Evolutionary conservation across 2,888 invertebrate species (phyloP).

Genomic region (Amphiduros pacificus): DNA sequence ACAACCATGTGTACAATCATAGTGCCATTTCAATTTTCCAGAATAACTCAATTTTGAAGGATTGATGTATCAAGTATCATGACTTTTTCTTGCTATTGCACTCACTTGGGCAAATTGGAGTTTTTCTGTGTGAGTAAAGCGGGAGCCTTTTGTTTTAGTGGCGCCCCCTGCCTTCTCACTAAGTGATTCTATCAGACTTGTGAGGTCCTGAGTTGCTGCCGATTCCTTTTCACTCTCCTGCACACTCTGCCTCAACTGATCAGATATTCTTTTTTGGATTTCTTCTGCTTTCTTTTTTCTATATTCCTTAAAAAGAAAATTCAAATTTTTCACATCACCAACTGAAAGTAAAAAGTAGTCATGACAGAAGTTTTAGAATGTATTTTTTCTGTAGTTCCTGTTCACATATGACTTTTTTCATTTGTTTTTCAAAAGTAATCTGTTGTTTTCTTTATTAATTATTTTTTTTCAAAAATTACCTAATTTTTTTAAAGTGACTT

Average conservation of each 20-base stretch:
- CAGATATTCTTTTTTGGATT: conserved; percentile 50
- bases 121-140: conserved; percentile 59
- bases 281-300: conserved; percentile 46
- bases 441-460: too few species aligned
- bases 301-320: conserved; percentile 44
- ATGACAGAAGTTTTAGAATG: too few species aligned
- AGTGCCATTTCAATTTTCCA: too few species aligned
- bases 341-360: too few species aligned
- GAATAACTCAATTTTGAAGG: too few species aligned
- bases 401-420: too few species aligned
- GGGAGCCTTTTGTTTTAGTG: conserved; percentile 52
- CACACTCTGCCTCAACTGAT: conserved; percentile 48
- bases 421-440: too few species aligned
- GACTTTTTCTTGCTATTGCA: neutral
- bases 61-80: too few species aligned
- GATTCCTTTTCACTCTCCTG: conserved; percentile 32
- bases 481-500: neutral
- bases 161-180: conserved; percentile 34
- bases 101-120: conserved; percentile 56
- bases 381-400: too few species aligned
- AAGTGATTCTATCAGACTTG: conserved; percentile 31
- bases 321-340: neutral
- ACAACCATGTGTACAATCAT: too few species aligned
- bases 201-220: conserved; percentile 19
- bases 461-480: neutral